These are phyloP conservation scores for Adineta ricciae DNA, from an alignment of 2,888 invertebrate genomes.

Conservation along the genomic window DNA sequence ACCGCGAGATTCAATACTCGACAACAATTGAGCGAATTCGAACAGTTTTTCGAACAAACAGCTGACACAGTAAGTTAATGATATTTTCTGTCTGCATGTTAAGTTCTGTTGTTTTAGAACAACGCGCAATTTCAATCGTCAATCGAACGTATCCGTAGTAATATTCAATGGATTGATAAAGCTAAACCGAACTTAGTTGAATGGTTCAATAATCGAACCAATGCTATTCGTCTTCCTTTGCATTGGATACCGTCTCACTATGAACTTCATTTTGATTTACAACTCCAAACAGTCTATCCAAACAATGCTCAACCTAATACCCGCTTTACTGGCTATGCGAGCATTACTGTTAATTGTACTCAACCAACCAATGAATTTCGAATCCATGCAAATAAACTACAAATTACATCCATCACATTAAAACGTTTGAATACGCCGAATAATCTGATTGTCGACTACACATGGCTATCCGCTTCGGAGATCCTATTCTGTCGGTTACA, in stretches of 20 bases:
- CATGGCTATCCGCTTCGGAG: background rate
- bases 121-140: background rate
- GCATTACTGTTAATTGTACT: slow-evolving; percentile 40
- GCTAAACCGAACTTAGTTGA: background rate
- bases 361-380: slow-evolving; percentile 44
- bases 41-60: background rate
- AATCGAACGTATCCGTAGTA: background rate
- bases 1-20: background rate
- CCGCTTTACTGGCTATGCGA: slow-evolving; percentile 62
- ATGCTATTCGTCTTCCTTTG: background rate
- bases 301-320: slow-evolving; percentile 53
- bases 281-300: background rate
- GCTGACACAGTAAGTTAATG: background rate
- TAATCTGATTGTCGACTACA: slow-evolving; percentile 67
- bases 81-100: background rate
- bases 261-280: slow-evolving; percentile 23
- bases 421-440: slow-evolving; percentile 59
- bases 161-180: slow-evolving; percentile 1
- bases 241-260: slow-evolving; percentile 23
- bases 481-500: background rate
- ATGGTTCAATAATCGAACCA: background rate
- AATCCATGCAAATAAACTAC: slow-evolving; percentile 46
- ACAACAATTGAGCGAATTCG: background rate
- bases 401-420: slow-evolving; percentile 56
- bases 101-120: background rate